Conservation (phyloP, 1,140 invertebrate genomes). For the Laodelphax striatellus region DNA sequence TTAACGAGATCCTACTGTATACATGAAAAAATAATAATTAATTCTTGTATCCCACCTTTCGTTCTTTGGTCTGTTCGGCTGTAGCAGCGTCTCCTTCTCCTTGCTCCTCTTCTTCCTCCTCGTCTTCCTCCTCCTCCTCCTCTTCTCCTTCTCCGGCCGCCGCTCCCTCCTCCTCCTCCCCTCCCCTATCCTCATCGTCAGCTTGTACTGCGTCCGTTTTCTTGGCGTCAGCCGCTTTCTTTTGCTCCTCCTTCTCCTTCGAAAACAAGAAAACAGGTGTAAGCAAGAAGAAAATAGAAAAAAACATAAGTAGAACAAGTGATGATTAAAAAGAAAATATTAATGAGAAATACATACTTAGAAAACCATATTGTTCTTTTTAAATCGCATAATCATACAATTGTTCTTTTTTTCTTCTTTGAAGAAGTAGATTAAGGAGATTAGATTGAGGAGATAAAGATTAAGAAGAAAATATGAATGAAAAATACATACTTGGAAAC, state of each 20-base stretch:
- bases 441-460: too few species aligned
- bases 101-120: conserved; percentile 32
- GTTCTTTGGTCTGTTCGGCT: too few species aligned
- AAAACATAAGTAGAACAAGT: too few species aligned
- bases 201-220: conserved; percentile 45
- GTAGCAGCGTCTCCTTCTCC: conserved; percentile 8
- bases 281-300: conserved; percentile 1
- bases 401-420: too few species aligned
- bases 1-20: too few species aligned
- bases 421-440: too few species aligned
- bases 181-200: conserved; percentile 30
- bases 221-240: conserved; percentile 36
- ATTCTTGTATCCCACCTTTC: neutral
- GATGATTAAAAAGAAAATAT: too few species aligned
- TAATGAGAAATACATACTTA: too few species aligned
- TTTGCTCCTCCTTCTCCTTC: conserved; percentile 28
- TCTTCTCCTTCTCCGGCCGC: conserved; percentile 20
- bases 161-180: conserved; percentile 25
- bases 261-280: conserved; percentile 4
- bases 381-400: too few species aligned
- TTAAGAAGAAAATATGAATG: too few species aligned
- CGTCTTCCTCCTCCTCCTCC: conserved; percentile 24
- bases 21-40: neutral
- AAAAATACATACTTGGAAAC: too few species aligned
- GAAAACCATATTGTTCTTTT: too few species aligned